Evolutionary conservation across 2,797 vertebrate species (phyloP).

Genomic region (Lithobates sylvaticus): DNA sequence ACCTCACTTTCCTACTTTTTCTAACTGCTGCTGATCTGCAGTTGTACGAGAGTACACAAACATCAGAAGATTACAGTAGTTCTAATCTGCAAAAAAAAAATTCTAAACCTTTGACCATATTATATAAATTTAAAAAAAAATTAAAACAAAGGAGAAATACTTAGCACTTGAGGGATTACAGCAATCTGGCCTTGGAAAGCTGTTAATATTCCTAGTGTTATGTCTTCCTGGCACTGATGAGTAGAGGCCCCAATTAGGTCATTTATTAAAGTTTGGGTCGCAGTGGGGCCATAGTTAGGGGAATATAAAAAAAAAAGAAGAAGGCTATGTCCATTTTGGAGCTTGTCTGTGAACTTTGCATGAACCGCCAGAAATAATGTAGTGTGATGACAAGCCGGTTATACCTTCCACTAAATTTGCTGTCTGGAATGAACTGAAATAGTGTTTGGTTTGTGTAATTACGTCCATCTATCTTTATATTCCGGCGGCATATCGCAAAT

Average conservation of each 20-base stretch:
- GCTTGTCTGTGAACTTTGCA: slow-evolving; percentile 98
- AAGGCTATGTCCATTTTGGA: slow-evolving; percentile 86
- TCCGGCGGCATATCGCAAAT: slow-evolving; percentile 99
- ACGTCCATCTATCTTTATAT: slow-evolving; percentile 99
- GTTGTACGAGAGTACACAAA: too few species aligned
- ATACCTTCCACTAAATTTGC: slow-evolving; percentile 98
- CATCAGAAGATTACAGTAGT: too few species aligned
- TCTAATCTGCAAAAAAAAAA: too few species aligned
- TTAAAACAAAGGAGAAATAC: too few species aligned
- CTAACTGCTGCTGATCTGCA: too few species aligned
- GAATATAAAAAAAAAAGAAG: slow-evolving; percentile 67
- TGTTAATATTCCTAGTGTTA: slow-evolving; percentile 76
- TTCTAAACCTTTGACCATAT: too few species aligned
- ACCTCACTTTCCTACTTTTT: too few species aligned
- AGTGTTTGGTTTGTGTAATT: slow-evolving; percentile 99
- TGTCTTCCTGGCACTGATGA: slow-evolving; percentile 80
- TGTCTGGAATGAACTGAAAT: slow-evolving; percentile 98
- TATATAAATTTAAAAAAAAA: too few species aligned
- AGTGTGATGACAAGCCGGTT: slow-evolving; percentile 96
- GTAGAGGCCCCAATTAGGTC: slow-evolving; percentile 81
- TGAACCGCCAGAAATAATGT: slow-evolving; percentile 98
- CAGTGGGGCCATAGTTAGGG: slow-evolving; percentile 72
- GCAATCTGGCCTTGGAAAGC: slow-evolving; percentile 51
- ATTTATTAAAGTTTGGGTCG: slow-evolving; percentile 84
- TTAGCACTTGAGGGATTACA: not conserved